phyloP scores from a whole-genome alignment of 2,888 invertebrate species.

The Caenorhabditis afra region DNA sequence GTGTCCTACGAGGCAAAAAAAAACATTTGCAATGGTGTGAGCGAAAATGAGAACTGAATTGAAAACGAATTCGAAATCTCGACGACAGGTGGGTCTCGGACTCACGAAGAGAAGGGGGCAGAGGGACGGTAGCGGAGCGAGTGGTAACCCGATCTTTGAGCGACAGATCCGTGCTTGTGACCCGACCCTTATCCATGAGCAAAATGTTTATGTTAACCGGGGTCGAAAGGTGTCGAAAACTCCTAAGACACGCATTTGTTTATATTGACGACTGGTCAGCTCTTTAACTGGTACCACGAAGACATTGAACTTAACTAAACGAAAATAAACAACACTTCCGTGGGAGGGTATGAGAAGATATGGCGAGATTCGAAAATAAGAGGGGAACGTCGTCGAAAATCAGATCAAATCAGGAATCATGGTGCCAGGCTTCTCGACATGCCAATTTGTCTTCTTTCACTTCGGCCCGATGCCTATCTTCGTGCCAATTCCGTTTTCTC shows the following conservation, averaged over 20 bases:
- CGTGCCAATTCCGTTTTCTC: slow-evolving; percentile 49
- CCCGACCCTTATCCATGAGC: not conserved
- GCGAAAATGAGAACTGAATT: too few species aligned
- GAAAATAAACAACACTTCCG: too few species aligned
- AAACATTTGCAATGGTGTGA: not conserved
- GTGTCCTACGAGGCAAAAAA: slow-evolving; percentile 16
- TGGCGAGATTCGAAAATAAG: not conserved
- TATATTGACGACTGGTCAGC: too few species aligned
- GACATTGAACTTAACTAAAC: too few species aligned
- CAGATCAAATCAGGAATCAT: slow-evolving; percentile 25
- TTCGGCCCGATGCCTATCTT: slow-evolving; percentile 38
- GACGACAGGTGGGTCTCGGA: slow-evolving; percentile 28
- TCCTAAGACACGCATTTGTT: too few species aligned
- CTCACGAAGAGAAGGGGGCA: not conserved
- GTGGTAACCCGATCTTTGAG: not conserved
- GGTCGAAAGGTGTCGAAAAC: too few species aligned
- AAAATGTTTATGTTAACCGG: slow-evolving; percentile 1
- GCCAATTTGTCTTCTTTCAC: slow-evolving; percentile 38
- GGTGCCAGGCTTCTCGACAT: slow-evolving; percentile 49
- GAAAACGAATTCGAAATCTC: slow-evolving; percentile 7
- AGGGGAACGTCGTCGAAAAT: slow-evolving; percentile 10
- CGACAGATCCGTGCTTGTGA: not conserved
- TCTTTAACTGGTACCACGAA: too few species aligned
- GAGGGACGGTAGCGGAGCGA: too few species aligned
- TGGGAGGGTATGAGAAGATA: too few species aligned